Percentiles rank a stretch among this genome's conserved stretches.
Evolutionary conservation across 2,113 vertebrate species (phyloP).

Genomic region (Lamprotornis superbus): DNA sequence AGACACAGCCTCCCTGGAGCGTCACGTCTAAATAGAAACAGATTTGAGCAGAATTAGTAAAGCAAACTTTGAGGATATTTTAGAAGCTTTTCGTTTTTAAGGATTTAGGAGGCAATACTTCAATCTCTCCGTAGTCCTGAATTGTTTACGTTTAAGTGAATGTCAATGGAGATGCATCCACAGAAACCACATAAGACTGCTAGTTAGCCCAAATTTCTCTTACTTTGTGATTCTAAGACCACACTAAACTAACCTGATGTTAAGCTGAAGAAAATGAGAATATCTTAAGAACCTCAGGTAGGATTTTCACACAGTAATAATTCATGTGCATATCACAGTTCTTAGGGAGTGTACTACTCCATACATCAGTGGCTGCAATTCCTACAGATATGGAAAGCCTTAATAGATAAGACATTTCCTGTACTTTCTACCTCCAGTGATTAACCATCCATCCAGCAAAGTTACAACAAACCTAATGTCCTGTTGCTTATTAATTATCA

Average conservation of each 20-base stretch:
- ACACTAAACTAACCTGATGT: neutral
- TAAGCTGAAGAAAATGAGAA: neutral
- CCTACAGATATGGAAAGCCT: neutral
- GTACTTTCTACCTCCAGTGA: neutral
- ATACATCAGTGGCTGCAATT: neutral
- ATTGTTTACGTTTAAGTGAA: neutral
- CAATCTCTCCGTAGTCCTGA: neutral
- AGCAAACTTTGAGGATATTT: neutral
- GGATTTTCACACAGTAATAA: neutral
- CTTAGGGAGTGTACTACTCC: neutral
- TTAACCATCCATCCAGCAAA: neutral
- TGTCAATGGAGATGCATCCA: rapidly evolving
- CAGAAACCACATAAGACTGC: neutral
- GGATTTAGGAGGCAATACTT: neutral
- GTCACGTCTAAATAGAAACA: neutral
- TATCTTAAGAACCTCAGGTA: neutral
- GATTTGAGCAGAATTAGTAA: neutral
- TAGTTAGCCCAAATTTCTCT: neutral
- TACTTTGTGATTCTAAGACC: neutral
- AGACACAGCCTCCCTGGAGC: neutral
- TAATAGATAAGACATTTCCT: neutral
- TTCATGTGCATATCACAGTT: neutral
- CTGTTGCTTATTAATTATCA: slow-evolving; percentile 53
- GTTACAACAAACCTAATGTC: neutral
- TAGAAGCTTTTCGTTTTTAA: neutral